These are phyloP conservation scores for Eptatretus burgeri DNA, from an alignment of 2,113 vertebrate species.

Conservation along the genomic window DNA sequence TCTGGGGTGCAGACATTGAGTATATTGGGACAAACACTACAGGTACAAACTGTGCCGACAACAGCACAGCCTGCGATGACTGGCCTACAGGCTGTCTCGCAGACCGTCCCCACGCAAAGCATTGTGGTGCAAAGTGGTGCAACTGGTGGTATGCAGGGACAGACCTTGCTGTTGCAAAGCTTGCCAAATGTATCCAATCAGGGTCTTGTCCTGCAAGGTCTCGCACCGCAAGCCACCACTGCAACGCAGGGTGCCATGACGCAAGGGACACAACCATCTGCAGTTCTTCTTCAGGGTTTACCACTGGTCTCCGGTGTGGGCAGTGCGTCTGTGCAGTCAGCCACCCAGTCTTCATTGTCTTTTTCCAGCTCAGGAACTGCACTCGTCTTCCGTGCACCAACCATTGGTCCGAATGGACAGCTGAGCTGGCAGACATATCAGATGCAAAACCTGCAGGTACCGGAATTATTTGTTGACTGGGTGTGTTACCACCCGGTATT, in stretches of 20 bases:
- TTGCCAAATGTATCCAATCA: constrained; percentile 31
- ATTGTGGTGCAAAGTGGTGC: too few relatives aligned
- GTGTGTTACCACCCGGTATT: neutral
- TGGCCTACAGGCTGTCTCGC: too few relatives aligned
- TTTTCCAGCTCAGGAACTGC: constrained; percentile 21
- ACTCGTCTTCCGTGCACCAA: constrained; percentile 94
- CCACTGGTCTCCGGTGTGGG: neutral
- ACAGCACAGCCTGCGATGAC: too few relatives aligned
- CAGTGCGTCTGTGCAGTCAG: neutral
- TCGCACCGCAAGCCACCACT: neutral
- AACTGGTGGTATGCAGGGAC: too few relatives aligned
- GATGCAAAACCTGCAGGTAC: constrained; percentile 69
- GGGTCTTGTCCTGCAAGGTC: constrained; percentile 25
- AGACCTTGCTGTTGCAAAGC: constrained; percentile 29
- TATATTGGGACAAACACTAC: too few relatives aligned
- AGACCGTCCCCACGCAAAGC: too few relatives aligned
- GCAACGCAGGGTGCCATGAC: neutral
- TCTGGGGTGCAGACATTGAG: too few relatives aligned
- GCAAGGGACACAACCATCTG: neutral
- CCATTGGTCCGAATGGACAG: constrained; percentile 78
- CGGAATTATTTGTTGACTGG: neutral
- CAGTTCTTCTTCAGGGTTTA: neutral
- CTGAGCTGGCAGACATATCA: constrained; percentile 99
- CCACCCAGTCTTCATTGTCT: neutral
- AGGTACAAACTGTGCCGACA: too few relatives aligned